phyloP scores from a whole-genome alignment of 2,888 invertebrate genomes.

The Brassicogethes aeneus region DNA sequence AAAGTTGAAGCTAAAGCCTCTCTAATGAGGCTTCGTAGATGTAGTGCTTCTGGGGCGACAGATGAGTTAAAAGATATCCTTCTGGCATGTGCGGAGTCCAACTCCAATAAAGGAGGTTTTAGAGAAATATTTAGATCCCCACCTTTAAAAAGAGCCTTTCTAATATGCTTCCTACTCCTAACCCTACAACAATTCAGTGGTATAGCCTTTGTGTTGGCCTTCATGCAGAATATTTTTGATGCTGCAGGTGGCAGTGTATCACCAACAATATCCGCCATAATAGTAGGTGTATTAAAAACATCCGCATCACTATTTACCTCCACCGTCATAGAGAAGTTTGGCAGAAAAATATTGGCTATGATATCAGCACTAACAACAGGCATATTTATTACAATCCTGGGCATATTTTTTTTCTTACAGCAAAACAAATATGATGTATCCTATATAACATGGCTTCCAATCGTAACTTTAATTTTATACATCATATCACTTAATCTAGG shows the following conservation, averaged over 20 bases:
- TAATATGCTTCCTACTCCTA: conserved; percentile 31
- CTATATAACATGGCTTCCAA: conserved; percentile 56
- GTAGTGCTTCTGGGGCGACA: conserved; percentile 8
- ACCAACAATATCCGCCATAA: conserved; percentile 59
- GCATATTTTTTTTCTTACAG: conserved; percentile 21
- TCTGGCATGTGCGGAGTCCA: conserved; percentile 13
- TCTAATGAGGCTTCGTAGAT: conserved; percentile 48
- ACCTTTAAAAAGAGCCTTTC: conserved; percentile 29
- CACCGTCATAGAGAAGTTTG: conserved; percentile 65
- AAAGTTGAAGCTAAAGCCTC: conserved; percentile 52
- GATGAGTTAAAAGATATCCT: conserved; percentile 19
- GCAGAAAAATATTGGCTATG: conserved; percentile 61
- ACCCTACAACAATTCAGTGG: conserved; percentile 43
- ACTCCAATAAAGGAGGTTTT: conserved; percentile 6
- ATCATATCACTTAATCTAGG: conserved; percentile 61
- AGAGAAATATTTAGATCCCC: conserved; percentile 13
- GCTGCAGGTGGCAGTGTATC: conserved; percentile 36
- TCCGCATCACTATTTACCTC: conserved; percentile 60
- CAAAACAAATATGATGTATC: conserved; percentile 11
- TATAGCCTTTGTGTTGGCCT: conserved; percentile 68
- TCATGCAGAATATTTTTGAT: conserved; percentile 62
- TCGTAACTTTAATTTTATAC: conserved; percentile 59
- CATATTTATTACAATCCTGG: conserved; percentile 40
- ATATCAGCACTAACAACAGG: conserved; percentile 57
- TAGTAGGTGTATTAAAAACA: conserved; percentile 68